These are phyloP conservation scores for Mobula birostris DNA, from an alignment of 2,113 vertebrate species.

Conservation along the genomic window DNA sequence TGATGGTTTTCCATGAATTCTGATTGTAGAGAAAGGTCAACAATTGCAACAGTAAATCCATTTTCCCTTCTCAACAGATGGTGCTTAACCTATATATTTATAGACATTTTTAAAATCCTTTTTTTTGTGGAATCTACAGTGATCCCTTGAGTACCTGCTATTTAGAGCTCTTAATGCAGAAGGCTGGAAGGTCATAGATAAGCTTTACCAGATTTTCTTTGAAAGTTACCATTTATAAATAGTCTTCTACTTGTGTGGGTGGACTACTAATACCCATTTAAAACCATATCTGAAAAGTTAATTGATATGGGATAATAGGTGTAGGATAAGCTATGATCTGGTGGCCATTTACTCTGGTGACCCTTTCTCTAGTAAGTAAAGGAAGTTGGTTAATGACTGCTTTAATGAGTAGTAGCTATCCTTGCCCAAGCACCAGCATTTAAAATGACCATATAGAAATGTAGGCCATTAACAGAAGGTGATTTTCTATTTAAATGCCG, in stretches of 20 bases:
- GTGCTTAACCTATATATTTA: too few relatives aligned
- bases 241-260: neutral
- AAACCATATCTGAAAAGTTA: neutral
- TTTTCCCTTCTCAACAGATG: too few relatives aligned
- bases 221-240: neutral
- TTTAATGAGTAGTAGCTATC: too few relatives aligned
- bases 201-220: neutral
- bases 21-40: too few relatives aligned
- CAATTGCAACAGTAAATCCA: too few relatives aligned
- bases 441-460: neutral
- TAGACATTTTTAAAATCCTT: too few relatives aligned
- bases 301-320: neutral
- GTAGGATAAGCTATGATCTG: neutral
- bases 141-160: neutral
- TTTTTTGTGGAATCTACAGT: neutral
- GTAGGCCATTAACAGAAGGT: neutral
- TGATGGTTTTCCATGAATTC: too few relatives aligned
- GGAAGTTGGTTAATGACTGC: too few relatives aligned
- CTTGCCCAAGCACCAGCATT: neutral
- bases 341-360: too few relatives aligned
- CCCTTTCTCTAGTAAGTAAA: neutral
- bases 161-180: neutral
- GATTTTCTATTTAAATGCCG: neutral
- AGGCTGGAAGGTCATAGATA: neutral
- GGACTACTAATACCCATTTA: too few relatives aligned